Conservation (phyloP, 2,113 vertebrate genomes). For the Prietella phreatophila region DNA sequence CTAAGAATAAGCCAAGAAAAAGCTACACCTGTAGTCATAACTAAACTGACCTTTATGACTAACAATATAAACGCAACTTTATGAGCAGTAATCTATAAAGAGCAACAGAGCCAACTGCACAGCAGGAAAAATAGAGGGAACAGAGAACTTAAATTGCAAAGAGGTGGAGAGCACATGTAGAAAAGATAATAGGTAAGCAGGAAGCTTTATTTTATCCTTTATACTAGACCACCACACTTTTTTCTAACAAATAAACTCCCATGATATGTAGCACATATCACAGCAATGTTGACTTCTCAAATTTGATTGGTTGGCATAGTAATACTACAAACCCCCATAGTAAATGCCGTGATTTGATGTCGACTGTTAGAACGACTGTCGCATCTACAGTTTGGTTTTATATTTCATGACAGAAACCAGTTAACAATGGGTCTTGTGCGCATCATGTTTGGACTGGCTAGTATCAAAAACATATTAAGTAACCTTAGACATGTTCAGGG, state of each 20-base stretch:
- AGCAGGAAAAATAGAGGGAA: background rate
- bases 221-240: background rate
- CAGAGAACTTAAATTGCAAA: background rate
- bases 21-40: background rate
- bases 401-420: background rate
- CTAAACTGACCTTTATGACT: background rate
- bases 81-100: conserved; percentile 35
- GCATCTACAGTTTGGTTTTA: background rate
- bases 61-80: background rate
- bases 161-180: background rate
- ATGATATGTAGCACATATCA: no score
- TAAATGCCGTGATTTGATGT: background rate
- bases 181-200: background rate
- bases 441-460: no score
- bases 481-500: background rate
- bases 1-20: background rate
- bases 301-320: background rate
- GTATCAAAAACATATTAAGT: background rate
- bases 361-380: no score
- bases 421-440: background rate
- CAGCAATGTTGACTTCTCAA: no score
- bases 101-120: conserved; percentile 32
- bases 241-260: background rate
- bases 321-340: no score
- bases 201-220: background rate